These are phyloP conservation scores for Bradypodion ventrale DNA, from an alignment of 2,797 vertebrate species.

Conservation along the genomic window DNA sequence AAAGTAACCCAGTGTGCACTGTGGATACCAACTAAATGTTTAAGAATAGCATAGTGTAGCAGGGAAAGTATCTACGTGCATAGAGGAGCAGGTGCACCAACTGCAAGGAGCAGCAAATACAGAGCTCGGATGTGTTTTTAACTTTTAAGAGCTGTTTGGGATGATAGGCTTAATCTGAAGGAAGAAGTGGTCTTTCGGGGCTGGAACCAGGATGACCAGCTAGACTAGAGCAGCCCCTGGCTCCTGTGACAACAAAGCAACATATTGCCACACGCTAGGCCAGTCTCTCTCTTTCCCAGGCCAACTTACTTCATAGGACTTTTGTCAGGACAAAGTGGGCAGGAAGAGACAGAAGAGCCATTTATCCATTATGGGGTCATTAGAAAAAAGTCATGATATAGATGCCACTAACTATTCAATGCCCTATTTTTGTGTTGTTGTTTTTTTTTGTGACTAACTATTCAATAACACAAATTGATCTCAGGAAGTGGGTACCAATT, in stretches of 20 bases:
- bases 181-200: neutral
- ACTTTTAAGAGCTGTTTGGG: neutral
- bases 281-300: neutral
- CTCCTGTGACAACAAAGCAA: neutral
- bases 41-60: neutral
- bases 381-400: neutral
- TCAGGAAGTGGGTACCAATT: neutral
- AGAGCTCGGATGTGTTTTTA: neutral
- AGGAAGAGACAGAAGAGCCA: neutral
- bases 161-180: neutral
- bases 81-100: neutral
- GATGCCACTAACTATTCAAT: neutral
- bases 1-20: neutral
- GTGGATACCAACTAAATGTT: neutral
- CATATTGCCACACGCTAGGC: neutral
- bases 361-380: neutral
- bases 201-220: neutral
- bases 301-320: neutral
- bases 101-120: neutral
- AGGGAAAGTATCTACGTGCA: neutral
- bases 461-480: slow-evolving; percentile 1
- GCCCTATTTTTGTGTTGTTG: no score
- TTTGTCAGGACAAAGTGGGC: neutral
- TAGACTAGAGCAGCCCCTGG: neutral
- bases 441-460: no score